phyloP scores from a whole-genome alignment of 2,113 vertebrate genomes.

The Sylvilagus bachmani region DNA sequence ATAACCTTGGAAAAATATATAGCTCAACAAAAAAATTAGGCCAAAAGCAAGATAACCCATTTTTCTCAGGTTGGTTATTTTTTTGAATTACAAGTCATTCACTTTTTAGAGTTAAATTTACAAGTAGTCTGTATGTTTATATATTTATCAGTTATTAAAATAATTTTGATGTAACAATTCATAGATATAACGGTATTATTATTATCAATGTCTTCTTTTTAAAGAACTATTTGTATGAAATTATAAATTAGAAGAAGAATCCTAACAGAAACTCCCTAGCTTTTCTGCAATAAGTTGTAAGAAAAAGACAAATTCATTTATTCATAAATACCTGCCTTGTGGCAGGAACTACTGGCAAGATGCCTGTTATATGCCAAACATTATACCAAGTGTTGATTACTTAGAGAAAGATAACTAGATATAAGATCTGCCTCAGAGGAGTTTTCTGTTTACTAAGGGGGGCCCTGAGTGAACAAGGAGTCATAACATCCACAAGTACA shows the following conservation, averaged over 20 bases:
- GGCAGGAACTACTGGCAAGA: background rate
- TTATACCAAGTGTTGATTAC: background rate
- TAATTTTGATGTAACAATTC: background rate
- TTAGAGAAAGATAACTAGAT: background rate
- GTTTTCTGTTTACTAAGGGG: background rate
- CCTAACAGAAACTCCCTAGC: background rate
- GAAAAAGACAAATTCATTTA: background rate
- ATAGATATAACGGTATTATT: background rate
- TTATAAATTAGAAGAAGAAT: background rate
- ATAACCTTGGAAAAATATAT: background rate
- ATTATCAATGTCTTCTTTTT: background rate
- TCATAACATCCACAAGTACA: background rate
- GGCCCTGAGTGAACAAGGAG: background rate
- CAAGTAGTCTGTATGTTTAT: background rate
- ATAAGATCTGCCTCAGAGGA: background rate
- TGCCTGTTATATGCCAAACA: background rate
- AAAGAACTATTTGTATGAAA: background rate
- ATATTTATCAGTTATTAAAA: constrained; percentile 19
- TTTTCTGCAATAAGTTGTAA: constrained; percentile 29
- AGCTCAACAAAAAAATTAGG: background rate
- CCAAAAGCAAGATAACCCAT: background rate
- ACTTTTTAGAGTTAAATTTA: background rate
- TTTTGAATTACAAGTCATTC: background rate
- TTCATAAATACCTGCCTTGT: background rate
- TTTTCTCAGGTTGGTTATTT: background rate